These are phyloP conservation scores for Sphaeramia orbicularis DNA, from an alignment of 2,797 vertebrate genomes.

Conservation along the genomic window DNA sequence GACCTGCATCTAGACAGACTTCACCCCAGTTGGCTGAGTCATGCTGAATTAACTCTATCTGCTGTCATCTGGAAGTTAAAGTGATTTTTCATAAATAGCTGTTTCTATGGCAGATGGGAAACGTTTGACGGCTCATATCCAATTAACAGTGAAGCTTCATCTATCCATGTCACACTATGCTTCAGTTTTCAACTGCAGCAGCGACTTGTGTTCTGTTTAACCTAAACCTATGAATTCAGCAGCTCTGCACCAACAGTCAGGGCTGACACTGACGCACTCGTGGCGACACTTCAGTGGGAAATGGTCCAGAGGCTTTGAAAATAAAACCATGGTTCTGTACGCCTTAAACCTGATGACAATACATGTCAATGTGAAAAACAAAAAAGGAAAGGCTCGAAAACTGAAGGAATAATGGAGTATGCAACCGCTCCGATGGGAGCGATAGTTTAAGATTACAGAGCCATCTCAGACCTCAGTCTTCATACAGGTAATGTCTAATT, in stretches of 20 bases:
- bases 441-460: conserved; percentile 80
- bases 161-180: conserved; percentile 36
- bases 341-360: conserved; percentile 54
- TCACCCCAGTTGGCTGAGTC: conserved; percentile 1
- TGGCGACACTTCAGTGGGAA: conserved; percentile 39
- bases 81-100: not conserved
- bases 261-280: conserved; percentile 49
- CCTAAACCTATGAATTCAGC: conserved; percentile 67
- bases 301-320: conserved; percentile 51
- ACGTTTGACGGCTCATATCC: conserved; percentile 29
- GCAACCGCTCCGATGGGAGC: conserved; percentile 83
- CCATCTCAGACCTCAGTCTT: conserved; percentile 84
- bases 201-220: conserved; percentile 62
- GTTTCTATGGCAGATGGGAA: conserved; percentile 40
- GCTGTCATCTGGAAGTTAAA: conserved; percentile 1
- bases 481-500: conserved; percentile 80
- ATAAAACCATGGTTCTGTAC: conserved; percentile 53
- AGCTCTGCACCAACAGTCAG: conserved; percentile 55
- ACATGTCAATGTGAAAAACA: conserved; percentile 30
- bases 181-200: conserved; percentile 60
- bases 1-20: conserved; percentile 4
- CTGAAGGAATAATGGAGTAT: conserved; percentile 64
- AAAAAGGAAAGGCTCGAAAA: conserved; percentile 55
- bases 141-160: conserved; percentile 39
- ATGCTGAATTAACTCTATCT: not conserved